phyloP scores from a whole-genome alignment of 2,888 invertebrate species.

The Athrips mouffetella region DNA sequence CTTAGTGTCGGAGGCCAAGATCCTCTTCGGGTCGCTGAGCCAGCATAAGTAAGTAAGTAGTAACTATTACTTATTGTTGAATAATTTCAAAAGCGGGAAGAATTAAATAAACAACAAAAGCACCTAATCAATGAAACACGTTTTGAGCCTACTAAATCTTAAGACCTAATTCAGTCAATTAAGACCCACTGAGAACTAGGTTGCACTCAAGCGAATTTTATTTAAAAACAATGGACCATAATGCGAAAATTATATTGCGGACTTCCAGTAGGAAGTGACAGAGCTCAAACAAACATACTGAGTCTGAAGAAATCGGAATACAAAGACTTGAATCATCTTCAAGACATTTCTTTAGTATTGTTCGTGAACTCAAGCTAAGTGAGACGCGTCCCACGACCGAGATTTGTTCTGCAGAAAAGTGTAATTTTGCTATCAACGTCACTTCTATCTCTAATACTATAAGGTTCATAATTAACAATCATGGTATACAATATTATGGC shows the following conservation, averaged over 20 bases:
- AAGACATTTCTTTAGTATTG: slow-evolving; percentile 42
- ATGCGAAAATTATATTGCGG: slow-evolving; percentile 8
- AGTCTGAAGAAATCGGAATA: slow-evolving; percentile 34
- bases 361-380: slow-evolving; percentile 32
- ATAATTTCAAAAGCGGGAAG: neutral
- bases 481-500: neutral
- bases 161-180: neutral
- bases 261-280: slow-evolving; percentile 31
- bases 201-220: neutral
- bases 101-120: too few relatives aligned
- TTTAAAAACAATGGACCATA: slow-evolving; percentile 13
- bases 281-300: slow-evolving; percentile 31
- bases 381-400: slow-evolving; percentile 44
- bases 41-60: too few relatives aligned
- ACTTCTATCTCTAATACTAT: slow-evolving; percentile 10
- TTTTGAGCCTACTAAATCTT: neutral
- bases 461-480: neutral
- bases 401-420: slow-evolving; percentile 16
- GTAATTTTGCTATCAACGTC: slow-evolving; percentile 10
- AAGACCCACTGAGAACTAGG: slow-evolving; percentile 5
- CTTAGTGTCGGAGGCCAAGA: too few relatives aligned
- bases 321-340: slow-evolving; percentile 25
- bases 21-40: too few relatives aligned
- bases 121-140: slow-evolving; percentile 1
- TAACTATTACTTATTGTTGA: too few relatives aligned